These are phyloP conservation scores for Lasioglossum pauxillum DNA, from an alignment of 2,888 invertebrate genomes.

Conservation along the genomic window DNA sequence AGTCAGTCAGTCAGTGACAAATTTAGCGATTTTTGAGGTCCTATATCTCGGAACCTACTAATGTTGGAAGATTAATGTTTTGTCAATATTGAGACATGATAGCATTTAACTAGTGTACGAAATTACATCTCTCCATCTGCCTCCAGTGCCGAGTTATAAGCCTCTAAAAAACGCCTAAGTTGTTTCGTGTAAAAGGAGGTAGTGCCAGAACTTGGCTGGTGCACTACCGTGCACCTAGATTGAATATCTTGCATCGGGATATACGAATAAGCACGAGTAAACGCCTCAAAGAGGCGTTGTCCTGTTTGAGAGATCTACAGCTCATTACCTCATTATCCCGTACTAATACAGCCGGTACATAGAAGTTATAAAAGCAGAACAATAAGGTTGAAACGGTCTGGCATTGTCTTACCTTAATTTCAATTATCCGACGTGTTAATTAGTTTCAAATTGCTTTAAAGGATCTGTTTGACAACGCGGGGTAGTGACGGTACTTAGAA, in stretches of 20 bases:
- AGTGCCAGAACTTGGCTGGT: too few species aligned
- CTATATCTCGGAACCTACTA: too few species aligned
- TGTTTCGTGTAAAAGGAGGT: too few species aligned
- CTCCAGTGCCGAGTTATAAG: too few species aligned
- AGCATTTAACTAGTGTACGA: too few species aligned
- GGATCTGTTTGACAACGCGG: background rate
- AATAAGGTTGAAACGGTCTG: background rate
- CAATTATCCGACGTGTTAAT: background rate
- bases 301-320: background rate
- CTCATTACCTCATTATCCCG: background rate
- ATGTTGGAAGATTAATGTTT: too few species aligned
- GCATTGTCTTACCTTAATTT: conserved; percentile 6
- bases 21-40: too few species aligned
- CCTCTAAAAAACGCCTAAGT: too few species aligned
- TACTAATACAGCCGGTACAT: background rate
- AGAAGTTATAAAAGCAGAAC: background rate
- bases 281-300: background rate
- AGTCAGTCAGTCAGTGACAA: too few species aligned
- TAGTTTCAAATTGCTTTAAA: conserved; percentile 1
- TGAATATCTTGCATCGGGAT: background rate
- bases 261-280: background rate
- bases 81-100: too few species aligned
- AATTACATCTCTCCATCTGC: too few species aligned
- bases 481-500: conserved; percentile 4
- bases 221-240: too few species aligned